Evolutionary conservation across 2,797 vertebrate species (phyloP).

Genomic region (Darevskia mixta): DNA sequence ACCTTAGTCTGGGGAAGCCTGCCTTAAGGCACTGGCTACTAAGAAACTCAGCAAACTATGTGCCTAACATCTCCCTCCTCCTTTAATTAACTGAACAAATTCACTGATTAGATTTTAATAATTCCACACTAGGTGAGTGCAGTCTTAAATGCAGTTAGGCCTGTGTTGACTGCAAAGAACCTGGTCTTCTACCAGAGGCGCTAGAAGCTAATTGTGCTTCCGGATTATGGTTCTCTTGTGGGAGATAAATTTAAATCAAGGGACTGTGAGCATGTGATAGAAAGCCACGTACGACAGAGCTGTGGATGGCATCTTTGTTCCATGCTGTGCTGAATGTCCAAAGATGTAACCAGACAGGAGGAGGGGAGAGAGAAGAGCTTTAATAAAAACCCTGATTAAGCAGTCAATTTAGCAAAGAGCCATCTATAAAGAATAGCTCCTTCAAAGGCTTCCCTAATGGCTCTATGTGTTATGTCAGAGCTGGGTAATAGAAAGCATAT

Average conservation of each 20-base stretch:
- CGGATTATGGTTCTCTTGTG: conserved; percentile 44
- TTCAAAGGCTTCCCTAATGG: conserved; percentile 48
- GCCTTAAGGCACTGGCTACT: background rate
- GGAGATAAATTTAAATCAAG: conserved; percentile 57
- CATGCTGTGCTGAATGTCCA: rapidly evolving
- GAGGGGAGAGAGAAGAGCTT: conserved; percentile 38
- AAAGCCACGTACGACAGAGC: background rate
- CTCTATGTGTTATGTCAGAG: conserved; percentile 67
- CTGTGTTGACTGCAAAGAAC: background rate
- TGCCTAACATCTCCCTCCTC: background rate
- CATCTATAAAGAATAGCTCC: conserved; percentile 47
- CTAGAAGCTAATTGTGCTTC: conserved; percentile 25
- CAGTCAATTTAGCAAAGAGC: conserved; percentile 67
- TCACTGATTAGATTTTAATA: conserved; percentile 60
- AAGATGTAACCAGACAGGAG: background rate
- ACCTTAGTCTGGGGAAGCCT: too few species aligned
- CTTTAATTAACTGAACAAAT: conserved; percentile 33
- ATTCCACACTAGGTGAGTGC: conserved; percentile 44
- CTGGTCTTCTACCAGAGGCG: background rate
- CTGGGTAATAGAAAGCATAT: conserved; percentile 68
- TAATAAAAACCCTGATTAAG: conserved; percentile 50
- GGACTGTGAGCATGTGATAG: conserved; percentile 16
- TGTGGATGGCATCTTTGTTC: conserved; percentile 10
- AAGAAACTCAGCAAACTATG: background rate
- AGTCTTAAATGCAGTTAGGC: conserved; percentile 22